phyloP scores from a whole-genome alignment of 2,888 invertebrate species.

The Tetranychus truncatus region DNA sequence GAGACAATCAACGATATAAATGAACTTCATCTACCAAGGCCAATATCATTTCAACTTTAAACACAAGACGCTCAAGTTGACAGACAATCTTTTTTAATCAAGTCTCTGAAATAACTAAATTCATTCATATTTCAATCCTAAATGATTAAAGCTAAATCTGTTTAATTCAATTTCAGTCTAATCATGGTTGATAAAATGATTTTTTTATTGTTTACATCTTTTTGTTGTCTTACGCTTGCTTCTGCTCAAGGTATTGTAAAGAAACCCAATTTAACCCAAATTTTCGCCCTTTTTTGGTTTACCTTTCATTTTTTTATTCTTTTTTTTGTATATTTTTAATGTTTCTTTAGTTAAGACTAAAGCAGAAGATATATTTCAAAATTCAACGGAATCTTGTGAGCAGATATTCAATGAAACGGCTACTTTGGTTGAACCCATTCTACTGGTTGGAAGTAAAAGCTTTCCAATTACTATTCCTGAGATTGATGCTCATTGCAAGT shows the following conservation, averaged over 20 bases:
- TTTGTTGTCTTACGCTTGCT: not conserved
- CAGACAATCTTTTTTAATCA: too few species aligned
- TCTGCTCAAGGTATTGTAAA: not conserved
- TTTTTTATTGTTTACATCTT: not conserved
- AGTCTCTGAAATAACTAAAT: too few species aligned
- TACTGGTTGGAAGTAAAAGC: not conserved
- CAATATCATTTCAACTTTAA: too few species aligned
- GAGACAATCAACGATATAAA: too few species aligned
- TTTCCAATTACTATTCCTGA: conserved; percentile 5
- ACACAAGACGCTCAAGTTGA: too few species aligned
- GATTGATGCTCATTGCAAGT: conserved; percentile 4
- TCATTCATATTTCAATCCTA: too few species aligned
- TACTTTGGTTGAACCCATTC: not conserved
- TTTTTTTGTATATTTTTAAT: not conserved
- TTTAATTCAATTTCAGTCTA: too few species aligned
- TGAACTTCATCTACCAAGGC: too few species aligned
- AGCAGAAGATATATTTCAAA: not conserved
- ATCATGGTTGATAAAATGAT: too few species aligned
- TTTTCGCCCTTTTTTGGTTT: not conserved
- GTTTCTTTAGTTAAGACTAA: not conserved
- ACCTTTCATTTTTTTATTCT: not conserved
- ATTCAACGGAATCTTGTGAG: not conserved
- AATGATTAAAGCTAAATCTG: too few species aligned
- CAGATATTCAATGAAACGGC: not conserved
- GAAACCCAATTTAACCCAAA: not conserved